Evolutionary conservation across 2,797 vertebrate species (phyloP), one percentile per base, ranked within the genome.

Genomic region (Ara ararauna): DNA sequence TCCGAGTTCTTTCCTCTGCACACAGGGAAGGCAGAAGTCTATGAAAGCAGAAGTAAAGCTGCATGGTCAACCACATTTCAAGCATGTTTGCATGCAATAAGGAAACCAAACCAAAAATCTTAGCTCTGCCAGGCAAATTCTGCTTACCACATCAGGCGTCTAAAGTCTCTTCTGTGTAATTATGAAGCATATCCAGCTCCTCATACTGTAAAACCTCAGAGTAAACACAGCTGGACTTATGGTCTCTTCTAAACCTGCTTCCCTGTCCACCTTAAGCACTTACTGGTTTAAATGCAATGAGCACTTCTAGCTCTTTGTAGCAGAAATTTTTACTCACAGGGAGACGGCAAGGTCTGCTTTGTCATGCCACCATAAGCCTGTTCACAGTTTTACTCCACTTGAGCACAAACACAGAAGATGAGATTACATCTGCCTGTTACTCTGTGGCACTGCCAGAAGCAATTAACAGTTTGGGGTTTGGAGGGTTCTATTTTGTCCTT

Each of bases 91-190:
- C 40, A 45, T 29, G n/a, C 42, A 82, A 7, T 51, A 92, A 92
- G 40, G 85, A 94, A 93, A 76, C 23, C 36, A 89, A 82, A 76
- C 51, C 23, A 65, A 80, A 89, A 92, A 61, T 29, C 8, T 64
- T 22, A 89, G 48, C 29, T 38, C 42, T 58, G 45, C 9, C 42
- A 89, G 56, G 40, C 61, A 74, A 77, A 80, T 48, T 83, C 51
- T 20, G 13, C 60, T 78, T 60, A 90, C 38, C 15, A 24, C 26
- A 40, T 48, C 7, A 65, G 7, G 40, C 30, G 40, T 85, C 60
- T 58, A 27, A 81, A 76, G 64, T 13, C 51, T 85, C 44, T 67
- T 48, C 10, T 42, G 5, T 12, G 26, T 68, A 92, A 91, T 53
- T 85, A 72, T 2, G 1, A 61, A 78, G 18, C n/a, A 26, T 51